Evolutionary conservation across 2,888 invertebrate genomes (phyloP), one percentile per base, ranked within the genome.

Genomic region (Erebia epiphron): DNA sequence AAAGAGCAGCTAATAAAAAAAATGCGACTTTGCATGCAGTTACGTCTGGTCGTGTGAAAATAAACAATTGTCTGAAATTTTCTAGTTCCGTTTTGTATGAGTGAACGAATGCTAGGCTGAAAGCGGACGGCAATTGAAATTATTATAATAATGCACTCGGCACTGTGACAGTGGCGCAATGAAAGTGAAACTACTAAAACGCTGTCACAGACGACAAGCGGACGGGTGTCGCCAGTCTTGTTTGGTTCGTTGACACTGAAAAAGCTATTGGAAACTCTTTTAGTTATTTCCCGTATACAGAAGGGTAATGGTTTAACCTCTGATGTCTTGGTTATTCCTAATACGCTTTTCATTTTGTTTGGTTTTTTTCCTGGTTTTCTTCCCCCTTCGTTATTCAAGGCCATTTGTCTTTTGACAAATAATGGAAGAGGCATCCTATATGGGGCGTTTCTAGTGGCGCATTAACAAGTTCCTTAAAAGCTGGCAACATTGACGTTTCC

Each of bases 151-250:
- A 75, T 76, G 78, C 72, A 76, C 77, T 78, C 75, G 77, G 76
- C 73, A 78, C 79, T 79, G 60, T 14, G 54, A 35, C 61, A 50
- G 41, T 72, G 67, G 64, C 62, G 75, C 74, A 77, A 89, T 83
- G 88, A 89, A 90, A 90, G 90, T 87, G 89, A 90, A 89, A 90
- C 84, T 83, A 79, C 81, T 65, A 81, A 86, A 85, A 61, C 56
- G 21, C 50, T 73, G 64, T 68, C 64, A 67, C 63, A 69, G 52
- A 58, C 62, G 56, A 68, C 56, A 18, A 65, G 16, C 3, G 14
- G 43, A 54, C 43, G 65, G 52, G 16, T 35, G 56, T 41, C 41
- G 56, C 35, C 26, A 11, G 64, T 21, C 26, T 41, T 18, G 16
- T 18, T 41, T 65, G 62, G 46, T 60, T 60, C 60, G 60, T 43